Percentiles rank a stretch among this genome's conserved stretches.
Conservation (phyloP, 2,797 vertebrate species). For the Harpagifer antarcticus region DNA sequence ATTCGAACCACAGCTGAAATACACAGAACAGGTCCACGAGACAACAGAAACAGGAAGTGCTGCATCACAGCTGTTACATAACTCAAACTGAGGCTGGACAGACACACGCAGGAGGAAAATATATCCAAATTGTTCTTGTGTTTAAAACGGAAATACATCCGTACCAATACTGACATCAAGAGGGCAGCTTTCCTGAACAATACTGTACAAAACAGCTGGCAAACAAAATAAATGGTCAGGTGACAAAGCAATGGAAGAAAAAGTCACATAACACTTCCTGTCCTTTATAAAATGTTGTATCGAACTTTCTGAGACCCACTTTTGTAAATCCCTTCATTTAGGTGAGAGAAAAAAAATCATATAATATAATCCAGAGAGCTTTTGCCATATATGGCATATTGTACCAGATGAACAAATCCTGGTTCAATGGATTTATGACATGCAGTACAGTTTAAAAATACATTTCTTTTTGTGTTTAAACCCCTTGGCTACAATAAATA, state of each 20-base stretch:
- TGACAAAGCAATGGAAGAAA: neutral
- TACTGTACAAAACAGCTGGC: neutral
- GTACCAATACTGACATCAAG: constrained; percentile 12
- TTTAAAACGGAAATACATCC: neutral
- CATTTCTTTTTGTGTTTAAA: no score
- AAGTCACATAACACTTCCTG: neutral
- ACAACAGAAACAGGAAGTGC: neutral
- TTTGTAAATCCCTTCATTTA: neutral
- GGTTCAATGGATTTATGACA: neutral
- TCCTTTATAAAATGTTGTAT: neutral
- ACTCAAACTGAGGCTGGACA: neutral
- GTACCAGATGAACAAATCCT: no score
- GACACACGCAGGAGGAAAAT: neutral
- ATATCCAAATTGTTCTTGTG: neutral
- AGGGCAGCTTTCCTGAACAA: constrained; percentile 8
- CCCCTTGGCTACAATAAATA: neutral
- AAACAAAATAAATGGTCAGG: no score
- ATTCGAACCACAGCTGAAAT: constrained; percentile 7
- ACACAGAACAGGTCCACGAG: constrained; percentile 24
- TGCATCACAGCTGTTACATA: neutral
- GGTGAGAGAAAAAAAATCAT: no score
- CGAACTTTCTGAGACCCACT: neutral
- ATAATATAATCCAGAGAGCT: no score
- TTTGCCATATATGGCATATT: neutral
- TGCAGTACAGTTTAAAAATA: neutral